Percentiles rank a stretch among this genome's conserved stretches.
phyloP scores from a whole-genome alignment of 2,888 invertebrate species.

The Cataglyphis cursor region DNA sequence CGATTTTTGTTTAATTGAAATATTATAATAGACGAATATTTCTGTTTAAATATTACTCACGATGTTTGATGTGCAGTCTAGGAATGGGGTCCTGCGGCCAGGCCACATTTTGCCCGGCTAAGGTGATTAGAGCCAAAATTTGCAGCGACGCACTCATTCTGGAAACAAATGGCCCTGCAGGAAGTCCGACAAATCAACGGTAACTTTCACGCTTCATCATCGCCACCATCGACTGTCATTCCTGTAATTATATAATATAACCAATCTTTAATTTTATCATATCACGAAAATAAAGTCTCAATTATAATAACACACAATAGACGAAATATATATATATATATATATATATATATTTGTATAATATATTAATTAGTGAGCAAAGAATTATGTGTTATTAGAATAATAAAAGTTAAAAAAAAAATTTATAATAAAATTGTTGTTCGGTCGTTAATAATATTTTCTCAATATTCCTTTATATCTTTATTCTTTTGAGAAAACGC shows the following conservation, averaged over 20 bases:
- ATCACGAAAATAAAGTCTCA: not conserved
- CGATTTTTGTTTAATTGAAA: not conserved
- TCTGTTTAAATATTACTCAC: slow-evolving; percentile 85
- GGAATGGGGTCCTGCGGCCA: slow-evolving; percentile 92
- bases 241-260: slow-evolving; percentile 67
- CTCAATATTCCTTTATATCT: not conserved
- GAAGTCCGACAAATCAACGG: slow-evolving; percentile 78
- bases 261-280: not conserved
- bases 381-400: not conserved
- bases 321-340: not conserved
- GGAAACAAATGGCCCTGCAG: slow-evolving; percentile 78
- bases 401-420: not conserved
- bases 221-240: slow-evolving; percentile 76
- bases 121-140: slow-evolving; percentile 87
- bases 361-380: not conserved
- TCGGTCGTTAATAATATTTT: not conserved
- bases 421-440: too few species aligned
- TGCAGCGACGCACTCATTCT: slow-evolving; percentile 82
- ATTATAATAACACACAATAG: too few species aligned
- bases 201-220: slow-evolving; percentile 80
- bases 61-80: slow-evolving; percentile 90
- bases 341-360: not conserved
- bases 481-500: not conserved
- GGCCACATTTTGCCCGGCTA: slow-evolving; percentile 89
- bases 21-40: slow-evolving; percentile 1